phyloP scores from a whole-genome alignment of 2,113 vertebrate species.

The Notiomystis cincta region DNA sequence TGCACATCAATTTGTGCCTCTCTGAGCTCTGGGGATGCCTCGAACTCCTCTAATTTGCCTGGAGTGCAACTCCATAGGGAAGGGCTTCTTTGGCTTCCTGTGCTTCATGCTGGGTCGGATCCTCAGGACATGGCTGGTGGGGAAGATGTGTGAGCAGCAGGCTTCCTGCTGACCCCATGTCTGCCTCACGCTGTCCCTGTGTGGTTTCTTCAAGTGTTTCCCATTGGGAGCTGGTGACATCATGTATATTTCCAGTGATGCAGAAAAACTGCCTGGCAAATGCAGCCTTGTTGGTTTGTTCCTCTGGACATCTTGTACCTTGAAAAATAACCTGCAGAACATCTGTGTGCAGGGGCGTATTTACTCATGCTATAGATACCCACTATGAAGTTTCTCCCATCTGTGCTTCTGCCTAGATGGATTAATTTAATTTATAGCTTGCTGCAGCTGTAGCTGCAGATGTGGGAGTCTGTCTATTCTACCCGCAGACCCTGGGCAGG shows the following conservation, averaged over 20 bases:
- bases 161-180: not conserved
- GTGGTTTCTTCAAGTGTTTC: not conserved
- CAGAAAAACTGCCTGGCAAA: not conserved
- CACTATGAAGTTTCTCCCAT: slow-evolving; percentile 15
- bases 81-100: not conserved
- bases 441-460: not conserved
- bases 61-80: not conserved
- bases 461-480: not conserved
- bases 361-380: not conserved
- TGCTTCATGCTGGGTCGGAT: accelerated
- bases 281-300: not conserved
- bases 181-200: not conserved
- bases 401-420: not conserved
- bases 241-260: not conserved
- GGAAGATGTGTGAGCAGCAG: not conserved
- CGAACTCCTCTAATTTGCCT: not conserved
- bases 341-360: not conserved
- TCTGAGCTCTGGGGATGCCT: not conserved
- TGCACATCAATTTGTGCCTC: accelerated
- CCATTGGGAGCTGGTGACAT: not conserved
- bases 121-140: not conserved
- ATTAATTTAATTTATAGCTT: slow-evolving; percentile 31
- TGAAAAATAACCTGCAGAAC: slow-evolving; percentile 7
- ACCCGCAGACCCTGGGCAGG: not conserved
- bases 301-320: not conserved